Conservation (phyloP, 2,797 vertebrate genomes). For the Helicolenus hilgendorfi region DNA sequence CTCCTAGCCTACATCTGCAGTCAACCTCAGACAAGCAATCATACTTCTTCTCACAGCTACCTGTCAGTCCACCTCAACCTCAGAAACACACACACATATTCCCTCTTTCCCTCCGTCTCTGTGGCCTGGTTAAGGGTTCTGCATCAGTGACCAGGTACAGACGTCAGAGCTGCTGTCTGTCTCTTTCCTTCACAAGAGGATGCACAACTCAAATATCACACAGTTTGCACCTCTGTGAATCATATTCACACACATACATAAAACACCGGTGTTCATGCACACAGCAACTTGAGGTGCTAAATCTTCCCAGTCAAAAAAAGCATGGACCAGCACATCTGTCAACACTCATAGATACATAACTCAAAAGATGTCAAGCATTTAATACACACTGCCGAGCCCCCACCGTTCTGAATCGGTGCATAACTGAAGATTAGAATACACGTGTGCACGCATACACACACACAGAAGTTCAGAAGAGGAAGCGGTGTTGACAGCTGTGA, state of each 20-base stretch:
- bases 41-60: constrained; percentile 65
- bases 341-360: constrained; percentile 50
- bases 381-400: constrained; percentile 18
- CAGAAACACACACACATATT: constrained; percentile 47
- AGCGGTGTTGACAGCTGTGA: constrained; percentile 66
- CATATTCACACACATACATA: not conserved
- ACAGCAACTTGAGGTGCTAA: constrained; percentile 52
- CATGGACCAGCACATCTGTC: constrained; percentile 59
- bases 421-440: constrained; percentile 37
- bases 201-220: constrained; percentile 26
- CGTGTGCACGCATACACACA: not conserved
- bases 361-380: constrained; percentile 66
- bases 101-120: constrained; percentile 31
- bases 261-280: constrained; percentile 15
- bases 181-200: constrained; percentile 56
- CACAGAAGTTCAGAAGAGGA: constrained; percentile 47
- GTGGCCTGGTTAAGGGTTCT: constrained; percentile 70
- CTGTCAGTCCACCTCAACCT: constrained; percentile 76
- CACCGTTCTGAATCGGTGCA: not conserved
- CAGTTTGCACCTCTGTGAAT: constrained; percentile 24
- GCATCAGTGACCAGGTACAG: constrained; percentile 67
- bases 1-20: constrained; percentile 63
- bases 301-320: constrained; percentile 53
- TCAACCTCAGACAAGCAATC: constrained; percentile 70
- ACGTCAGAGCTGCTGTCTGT: constrained; percentile 57